Evolutionary conservation across 2,888 invertebrate species (phyloP), one percentile per base, ranked within the genome.

Genomic region (Caenorhabditis auriculariae): DNA sequence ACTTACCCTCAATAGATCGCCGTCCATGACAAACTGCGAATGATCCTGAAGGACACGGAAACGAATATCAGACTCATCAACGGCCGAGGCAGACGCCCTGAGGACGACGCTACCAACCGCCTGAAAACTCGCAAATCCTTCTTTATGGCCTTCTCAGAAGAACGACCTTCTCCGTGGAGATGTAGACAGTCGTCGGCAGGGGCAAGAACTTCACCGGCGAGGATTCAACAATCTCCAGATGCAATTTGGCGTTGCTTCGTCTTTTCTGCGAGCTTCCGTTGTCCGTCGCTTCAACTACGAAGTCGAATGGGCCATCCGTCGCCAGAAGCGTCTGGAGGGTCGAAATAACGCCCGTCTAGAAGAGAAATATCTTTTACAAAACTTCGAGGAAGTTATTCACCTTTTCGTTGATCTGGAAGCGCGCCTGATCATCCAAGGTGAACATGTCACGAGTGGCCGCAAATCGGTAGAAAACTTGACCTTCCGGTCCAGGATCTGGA

Each of bases 141-240:
- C 9, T 32, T 32, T n/a, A 32, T 12, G 35, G n/a, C n/a, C n/a
- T n/a, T n/a, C n/a, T n/a, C 9, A 32, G 35, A n/a, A n/a, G n/a
- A 32, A 32, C n/a, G 9, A 32, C 35, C 46, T 79, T 80, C 38
- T 72, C 72, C 5, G 74, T 69, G 1, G 80, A 77, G 4, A 80
- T 74, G 60, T 73, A 80, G 12, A 80, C 60, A 2, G 75, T 80
- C 6, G 69, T 69, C 0, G 78, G 80, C 19, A 80, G 60, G 4
- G 80, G 78, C 5, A 75, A 61, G 66, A 80, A 80, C 38, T 65
- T 54, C 15, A 72, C 44, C 4, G 64, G 51, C 37, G 62, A 50
- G 21, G 62, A 57, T 9, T 66, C 67, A 3, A 60, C 42, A 2
- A 73, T 52, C 24, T 65, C 61, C 7, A 73, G 54, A 9, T 45